Conservation (phyloP, 2,113 vertebrate genomes). For the Apaloderma vittatum region DNA sequence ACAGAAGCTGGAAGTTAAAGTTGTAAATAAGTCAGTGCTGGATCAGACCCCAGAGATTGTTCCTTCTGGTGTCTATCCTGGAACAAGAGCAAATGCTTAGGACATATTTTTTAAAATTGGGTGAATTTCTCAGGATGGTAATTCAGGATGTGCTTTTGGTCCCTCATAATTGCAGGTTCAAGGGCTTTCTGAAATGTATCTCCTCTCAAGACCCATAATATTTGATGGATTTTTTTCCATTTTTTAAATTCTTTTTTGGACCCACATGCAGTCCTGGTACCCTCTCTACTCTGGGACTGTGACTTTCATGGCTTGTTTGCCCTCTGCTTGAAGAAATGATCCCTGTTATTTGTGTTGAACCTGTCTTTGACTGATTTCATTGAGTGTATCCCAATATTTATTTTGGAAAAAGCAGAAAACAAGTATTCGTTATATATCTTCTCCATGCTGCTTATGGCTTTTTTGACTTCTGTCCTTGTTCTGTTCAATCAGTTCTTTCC, state of each 20-base stretch:
- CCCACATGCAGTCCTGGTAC: neutral
- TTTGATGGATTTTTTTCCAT: neutral
- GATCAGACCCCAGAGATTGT: neutral
- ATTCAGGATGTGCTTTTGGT: neutral
- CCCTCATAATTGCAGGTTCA: neutral
- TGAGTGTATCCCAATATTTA: neutral
- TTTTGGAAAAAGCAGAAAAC: neutral
- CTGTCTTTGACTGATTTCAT: neutral
- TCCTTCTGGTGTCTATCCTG: neutral
- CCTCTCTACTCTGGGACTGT: neutral
- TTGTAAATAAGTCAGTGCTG: neutral
- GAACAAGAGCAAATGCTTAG: neutral
- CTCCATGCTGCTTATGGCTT: neutral
- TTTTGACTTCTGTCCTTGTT: neutral
- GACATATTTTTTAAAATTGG: neutral
- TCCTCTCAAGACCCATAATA: neutral
- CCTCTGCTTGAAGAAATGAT: neutral
- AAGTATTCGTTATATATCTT: neutral
- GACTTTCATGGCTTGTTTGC: neutral
- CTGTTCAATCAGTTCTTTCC: neutral
- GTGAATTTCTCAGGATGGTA: neutral
- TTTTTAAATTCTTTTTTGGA: neutral
- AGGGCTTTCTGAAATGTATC: neutral
- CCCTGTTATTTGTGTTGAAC: neutral
- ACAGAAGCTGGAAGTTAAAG: neutral